Evolutionary conservation across 2,888 invertebrate genomes (phyloP).

Genomic region (Drosophila antonietae): DNA sequence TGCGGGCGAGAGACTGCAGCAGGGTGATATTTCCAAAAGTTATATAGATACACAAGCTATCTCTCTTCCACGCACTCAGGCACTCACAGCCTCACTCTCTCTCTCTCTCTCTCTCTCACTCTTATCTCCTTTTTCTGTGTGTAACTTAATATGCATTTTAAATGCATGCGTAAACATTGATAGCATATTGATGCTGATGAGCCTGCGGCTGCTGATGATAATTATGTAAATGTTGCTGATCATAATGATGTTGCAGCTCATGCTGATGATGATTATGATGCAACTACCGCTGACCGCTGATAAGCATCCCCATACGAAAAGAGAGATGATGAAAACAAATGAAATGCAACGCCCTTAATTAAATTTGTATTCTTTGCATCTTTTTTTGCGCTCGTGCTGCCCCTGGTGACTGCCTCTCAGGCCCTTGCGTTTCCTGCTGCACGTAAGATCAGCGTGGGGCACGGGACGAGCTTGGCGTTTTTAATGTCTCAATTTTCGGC

Average conservation of each 20-base stretch:
- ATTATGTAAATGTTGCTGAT: slow-evolving; percentile 13
- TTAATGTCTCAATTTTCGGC: slow-evolving; percentile 82
- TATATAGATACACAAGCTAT: slow-evolving; percentile 17
- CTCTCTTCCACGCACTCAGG: background rate
- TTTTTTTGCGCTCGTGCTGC: slow-evolving; percentile 34
- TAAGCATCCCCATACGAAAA: slow-evolving; percentile 42
- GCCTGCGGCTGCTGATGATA: slow-evolving; percentile 11
- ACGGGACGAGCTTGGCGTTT: slow-evolving; percentile 52
- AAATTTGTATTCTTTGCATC: slow-evolving; percentile 49
- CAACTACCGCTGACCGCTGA: slow-evolving; percentile 68
- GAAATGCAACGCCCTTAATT: slow-evolving; percentile 77
- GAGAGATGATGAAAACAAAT: slow-evolving; percentile 69
- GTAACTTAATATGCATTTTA: slow-evolving; percentile 73
- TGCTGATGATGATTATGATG: slow-evolving; percentile 33
- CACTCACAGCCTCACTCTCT: background rate
- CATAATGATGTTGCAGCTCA: slow-evolving; percentile 15
- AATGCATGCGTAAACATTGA: slow-evolving; percentile 77
- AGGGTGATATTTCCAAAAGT: slow-evolving; percentile 34
- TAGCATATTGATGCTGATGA: slow-evolving; percentile 70
- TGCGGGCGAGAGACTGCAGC: slow-evolving; percentile 46
- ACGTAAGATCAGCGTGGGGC: slow-evolving; percentile 33
- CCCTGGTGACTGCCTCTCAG: slow-evolving; percentile 3
- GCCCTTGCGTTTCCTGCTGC: slow-evolving; percentile 19
- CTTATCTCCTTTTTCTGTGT: slow-evolving; percentile 17
- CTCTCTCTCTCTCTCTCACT: background rate